A percentile compares a stretch with the other conserved stretches of the same genome.
These are phyloP conservation scores for Procambarus clarkii DNA, from an alignment of 1,140 invertebrate genomes.

Conservation along the genomic window DNA sequence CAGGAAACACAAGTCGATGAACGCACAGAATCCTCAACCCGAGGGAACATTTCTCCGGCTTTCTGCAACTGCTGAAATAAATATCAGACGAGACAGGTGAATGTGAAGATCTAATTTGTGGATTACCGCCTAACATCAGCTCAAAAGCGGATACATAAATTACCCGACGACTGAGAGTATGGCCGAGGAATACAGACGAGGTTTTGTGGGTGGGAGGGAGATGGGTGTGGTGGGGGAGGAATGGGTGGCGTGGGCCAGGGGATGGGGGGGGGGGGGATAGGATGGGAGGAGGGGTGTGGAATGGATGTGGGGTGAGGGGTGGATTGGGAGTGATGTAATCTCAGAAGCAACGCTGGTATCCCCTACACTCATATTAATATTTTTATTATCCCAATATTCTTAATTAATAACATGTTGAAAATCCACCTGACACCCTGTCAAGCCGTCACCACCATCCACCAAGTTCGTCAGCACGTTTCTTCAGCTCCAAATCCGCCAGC, in stretches of 20 bases:
- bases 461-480: no score
- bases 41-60: no score
- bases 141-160: constrained; percentile 13
- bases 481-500: no score
- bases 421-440: no score
- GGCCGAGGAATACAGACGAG: not conserved
- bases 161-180: not conserved
- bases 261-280: not conserved
- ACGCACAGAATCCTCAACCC: no score
- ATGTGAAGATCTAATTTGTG: constrained; percentile 30
- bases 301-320: not conserved
- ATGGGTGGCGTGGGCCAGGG: not conserved
- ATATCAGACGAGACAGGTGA: constrained; percentile 17
- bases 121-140: constrained; percentile 5
- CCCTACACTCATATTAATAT: not conserved
- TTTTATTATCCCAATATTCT: not conserved
- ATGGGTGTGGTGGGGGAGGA: not conserved
- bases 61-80: no score
- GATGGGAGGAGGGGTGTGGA: not conserved
- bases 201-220: not conserved
- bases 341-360: no score
- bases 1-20: no score
- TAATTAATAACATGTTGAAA: not conserved
- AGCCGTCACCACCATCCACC: no score
- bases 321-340: no score